Base-by-base conservation (phyloP, 2,113 vertebrate species). In the Geothlypis trichas region DNA sequence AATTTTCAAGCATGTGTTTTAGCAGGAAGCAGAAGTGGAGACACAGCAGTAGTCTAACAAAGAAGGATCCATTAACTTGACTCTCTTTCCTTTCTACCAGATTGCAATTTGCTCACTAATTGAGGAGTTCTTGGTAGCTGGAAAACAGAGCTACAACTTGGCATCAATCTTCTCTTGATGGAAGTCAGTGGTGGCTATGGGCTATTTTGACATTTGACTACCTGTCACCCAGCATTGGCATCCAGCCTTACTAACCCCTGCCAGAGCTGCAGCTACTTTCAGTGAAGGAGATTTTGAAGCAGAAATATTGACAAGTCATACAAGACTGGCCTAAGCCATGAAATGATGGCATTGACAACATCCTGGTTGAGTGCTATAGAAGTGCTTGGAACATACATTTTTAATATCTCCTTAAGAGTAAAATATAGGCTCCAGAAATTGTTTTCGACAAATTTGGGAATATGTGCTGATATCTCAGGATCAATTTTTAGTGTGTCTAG, bases 401-500 rank as follows among this genome's bases (percentile, higher is more conserved):
- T 97, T 95, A 97, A 95, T 96, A 44, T 49, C 86, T 93, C 57
- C 76, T 95, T 94, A 92, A 47, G 94, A 96, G 73, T 79, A 78
- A 93, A 95, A 97, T 55, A 68, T 41, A 78, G 84, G 61, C 35
- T 97, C 63, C 46, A 93, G 83, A 97, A 97, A 97, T 80, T 93
- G 77, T 95, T 93, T 86, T 96, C 3, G 42, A 94, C 81, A 97
- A 96, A 97, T 94, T 86, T 96, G 96, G 87, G 96, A 96, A 92
- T 96, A 94, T 47, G 79, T 92, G 86, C 88, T 86, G 86, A 86
- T 97, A 97, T 71, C 61, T 87, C 59, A 90, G 41, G 63, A 90
- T 95, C 82, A 95, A 37, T 30, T 94, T 97, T 90, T 87, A 93
- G 71, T 92, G 87, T 75, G 44, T 89, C 84, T n/a, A 91, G 90